Conservation (phyloP, 2,888 invertebrate genomes). For the Rugalucina vietnamica region DNA sequence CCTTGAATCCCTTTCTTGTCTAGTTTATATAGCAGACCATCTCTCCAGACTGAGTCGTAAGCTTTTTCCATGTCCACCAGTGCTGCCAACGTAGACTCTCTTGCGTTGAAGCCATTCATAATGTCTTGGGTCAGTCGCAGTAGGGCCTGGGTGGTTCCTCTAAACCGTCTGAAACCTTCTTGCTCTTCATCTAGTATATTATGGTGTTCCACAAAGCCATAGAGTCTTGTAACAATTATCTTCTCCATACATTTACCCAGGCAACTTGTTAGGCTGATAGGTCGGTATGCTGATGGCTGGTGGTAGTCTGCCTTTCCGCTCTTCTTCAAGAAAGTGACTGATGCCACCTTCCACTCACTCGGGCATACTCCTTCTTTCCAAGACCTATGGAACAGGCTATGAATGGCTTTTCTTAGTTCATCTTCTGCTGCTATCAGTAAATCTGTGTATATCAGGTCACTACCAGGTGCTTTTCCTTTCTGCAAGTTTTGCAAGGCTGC, state of each 20-base stretch:
- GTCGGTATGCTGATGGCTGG: slow-evolving; percentile 24
- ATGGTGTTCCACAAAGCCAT: slow-evolving; percentile 18
- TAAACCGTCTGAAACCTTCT: slow-evolving; percentile 31
- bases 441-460: neutral
- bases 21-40: slow-evolving; percentile 28
- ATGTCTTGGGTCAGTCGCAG: slow-evolving; percentile 22
- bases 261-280: slow-evolving; percentile 38
- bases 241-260: slow-evolving; percentile 34
- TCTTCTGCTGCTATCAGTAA: neutral
- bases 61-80: slow-evolving; percentile 42
- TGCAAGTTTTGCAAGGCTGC: neutral
- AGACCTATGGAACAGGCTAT: slow-evolving; percentile 12
- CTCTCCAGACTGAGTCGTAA: slow-evolving; percentile 42
- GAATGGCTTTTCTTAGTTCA: neutral
- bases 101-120: slow-evolving; percentile 29
- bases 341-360: slow-evolving; percentile 17
- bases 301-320: slow-evolving; percentile 23
- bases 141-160: slow-evolving; percentile 19
- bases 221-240: slow-evolving; percentile 19
- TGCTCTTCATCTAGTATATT: slow-evolving; percentile 23
- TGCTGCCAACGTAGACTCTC: slow-evolving; percentile 9
- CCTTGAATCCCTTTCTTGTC: slow-evolving; percentile 24
- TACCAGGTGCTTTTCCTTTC: neutral
- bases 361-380: slow-evolving; percentile 12
- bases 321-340: slow-evolving; percentile 31